Evolutionary conservation across 2,113 vertebrate genomes (phyloP), one percentile per base, ranked within the genome.

Genomic region (Sinosuthora webbiana): DNA sequence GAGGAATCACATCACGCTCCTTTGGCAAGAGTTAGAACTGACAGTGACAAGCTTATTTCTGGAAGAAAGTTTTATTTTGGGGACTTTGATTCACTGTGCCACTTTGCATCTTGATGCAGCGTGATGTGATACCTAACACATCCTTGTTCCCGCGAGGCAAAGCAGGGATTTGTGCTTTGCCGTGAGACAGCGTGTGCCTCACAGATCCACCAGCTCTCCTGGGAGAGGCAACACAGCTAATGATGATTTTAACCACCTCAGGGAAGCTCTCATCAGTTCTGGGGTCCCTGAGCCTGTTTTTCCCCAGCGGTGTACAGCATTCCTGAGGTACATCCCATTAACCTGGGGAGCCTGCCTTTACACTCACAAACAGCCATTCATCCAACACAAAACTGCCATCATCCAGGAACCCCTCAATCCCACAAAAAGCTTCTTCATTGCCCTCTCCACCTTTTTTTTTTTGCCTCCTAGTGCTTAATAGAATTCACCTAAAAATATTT

Each of bases 31-130:
- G 33, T 28, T 76, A 70, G 70, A 81, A 63, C 44, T 75, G 74
- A 47, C 86, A 78, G 73, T 31, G 73, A 81, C 56, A 57, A 74
- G 89, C 71, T 80, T 94, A 93, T 93, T 93, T 90, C 47, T 18
- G 76, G 93, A 55, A 44, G 35, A 75, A 87, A 70, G 76, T n/a
- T 78, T 73, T 94, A 94, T 95, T 96, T 94, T 59, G 19, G 76
- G 95, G n/a, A 42, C 55, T 42, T 83, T 17, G 80, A 60, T 82
- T 89, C 89, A 37, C n/a, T 22, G 31, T 52, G 68, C 76, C 44
- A 33, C 83, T 47, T 70, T 10, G 2, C 71, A 33, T 74, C 70
- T 42, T 8, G 93, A 35, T 76, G 89, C 79, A 6, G 52, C 2
- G 68, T 12, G 64, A 50, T 77, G 83, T 47, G 89, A 81, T 44